Conservation (phyloP, 2,888 invertebrate species). For the Drosophila conformis region DNA sequence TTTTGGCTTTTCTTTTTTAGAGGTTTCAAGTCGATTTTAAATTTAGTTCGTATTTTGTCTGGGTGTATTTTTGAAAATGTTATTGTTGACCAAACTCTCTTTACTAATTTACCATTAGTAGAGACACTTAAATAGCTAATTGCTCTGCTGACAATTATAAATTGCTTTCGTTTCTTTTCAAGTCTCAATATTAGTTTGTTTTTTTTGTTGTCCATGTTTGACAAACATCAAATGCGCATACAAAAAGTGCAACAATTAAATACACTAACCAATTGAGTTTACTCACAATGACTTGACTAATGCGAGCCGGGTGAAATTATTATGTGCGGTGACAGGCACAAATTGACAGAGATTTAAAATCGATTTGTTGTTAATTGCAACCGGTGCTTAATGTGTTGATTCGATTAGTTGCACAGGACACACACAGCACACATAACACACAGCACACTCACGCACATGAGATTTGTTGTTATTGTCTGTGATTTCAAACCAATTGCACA, state of each 20-base stretch:
- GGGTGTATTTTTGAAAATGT: neutral
- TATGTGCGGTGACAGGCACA: constrained; percentile 18
- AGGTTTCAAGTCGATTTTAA: neutral
- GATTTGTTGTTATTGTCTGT: constrained; percentile 19
- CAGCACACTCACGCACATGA: neutral
- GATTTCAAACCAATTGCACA: constrained; percentile 24
- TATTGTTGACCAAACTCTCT: constrained; percentile 28
- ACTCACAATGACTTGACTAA: constrained; percentile 21
- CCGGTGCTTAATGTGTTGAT: constrained; percentile 52
- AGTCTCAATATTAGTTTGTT: neutral
- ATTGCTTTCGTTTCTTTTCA: constrained; percentile 59
- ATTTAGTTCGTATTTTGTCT: neutral
- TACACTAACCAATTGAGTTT: constrained; percentile 25
- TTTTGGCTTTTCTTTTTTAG: neutral
- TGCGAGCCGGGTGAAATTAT: constrained; percentile 32
- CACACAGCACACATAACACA: neutral
- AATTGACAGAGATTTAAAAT: constrained; percentile 54
- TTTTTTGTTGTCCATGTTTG: neutral
- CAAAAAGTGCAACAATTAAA: constrained; percentile 37
- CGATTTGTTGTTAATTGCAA: constrained; percentile 70
- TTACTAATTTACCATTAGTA: constrained; percentile 70
- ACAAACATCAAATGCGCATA: constrained; percentile 5
- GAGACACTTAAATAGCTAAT: constrained; percentile 61
- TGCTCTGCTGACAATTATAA: constrained; percentile 73
- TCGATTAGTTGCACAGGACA: constrained; percentile 48